Evolutionary conservation across 2,113 vertebrate genomes (phyloP).

Genomic region (Pseudolaguvia tuberculata): DNA sequence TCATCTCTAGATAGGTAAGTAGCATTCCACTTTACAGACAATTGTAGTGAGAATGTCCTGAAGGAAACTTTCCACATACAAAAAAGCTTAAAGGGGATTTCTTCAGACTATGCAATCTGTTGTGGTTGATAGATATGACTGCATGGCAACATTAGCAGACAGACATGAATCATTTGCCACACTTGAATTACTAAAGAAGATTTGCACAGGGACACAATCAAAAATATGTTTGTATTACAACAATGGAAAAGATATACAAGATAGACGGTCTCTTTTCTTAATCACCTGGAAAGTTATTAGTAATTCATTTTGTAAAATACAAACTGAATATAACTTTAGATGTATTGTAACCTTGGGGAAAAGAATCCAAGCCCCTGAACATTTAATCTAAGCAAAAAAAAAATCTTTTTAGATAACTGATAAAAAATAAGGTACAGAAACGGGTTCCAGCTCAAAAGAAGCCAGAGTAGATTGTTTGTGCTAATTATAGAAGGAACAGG

Average conservation of each 20-base stretch:
- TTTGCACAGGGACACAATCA: not conserved
- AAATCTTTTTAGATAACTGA: conserved; percentile 18
- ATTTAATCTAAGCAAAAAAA: not conserved
- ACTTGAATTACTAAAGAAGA: conserved; percentile 13
- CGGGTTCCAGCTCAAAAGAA: conserved; percentile 23
- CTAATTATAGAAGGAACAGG: conserved; percentile 45
- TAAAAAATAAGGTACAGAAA: conserved; percentile 27
- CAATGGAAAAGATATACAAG: not conserved
- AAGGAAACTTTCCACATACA: not conserved
- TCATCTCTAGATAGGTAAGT: not conserved
- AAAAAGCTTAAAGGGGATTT: conserved; percentile 16
- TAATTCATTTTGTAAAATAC: not conserved
- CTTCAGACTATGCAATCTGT: conserved; percentile 30
- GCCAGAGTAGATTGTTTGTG: conserved; percentile 37
- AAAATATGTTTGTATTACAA: not conserved
- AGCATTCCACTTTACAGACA: not conserved
- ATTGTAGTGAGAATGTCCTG: not conserved
- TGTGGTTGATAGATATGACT: conserved; percentile 17
- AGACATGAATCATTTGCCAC: conserved; percentile 36
- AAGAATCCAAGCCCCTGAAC: not conserved
- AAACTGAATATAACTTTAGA: not conserved
- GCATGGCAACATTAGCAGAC: conserved; percentile 4
- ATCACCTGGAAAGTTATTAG: not conserved
- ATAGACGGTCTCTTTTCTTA: not conserved
- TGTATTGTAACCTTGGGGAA: not conserved